Conservation (phyloP, 64 coral and sea anemone genomes). For the Stichodactyla helianthus region DNA sequence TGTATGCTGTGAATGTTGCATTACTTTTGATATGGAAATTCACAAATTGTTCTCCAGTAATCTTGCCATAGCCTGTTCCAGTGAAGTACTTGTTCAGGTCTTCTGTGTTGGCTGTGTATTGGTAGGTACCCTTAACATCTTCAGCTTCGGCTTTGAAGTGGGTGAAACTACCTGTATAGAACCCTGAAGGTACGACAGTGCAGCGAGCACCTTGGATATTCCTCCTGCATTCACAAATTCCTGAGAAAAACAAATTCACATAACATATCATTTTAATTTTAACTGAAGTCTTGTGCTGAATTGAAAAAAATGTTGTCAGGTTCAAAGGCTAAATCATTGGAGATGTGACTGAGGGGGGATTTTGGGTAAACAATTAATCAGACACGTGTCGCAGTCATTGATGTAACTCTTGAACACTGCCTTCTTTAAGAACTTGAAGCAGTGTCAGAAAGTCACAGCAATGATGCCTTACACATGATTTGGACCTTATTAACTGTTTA, state of each 20-base stretch:
- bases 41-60: constrained; percentile 46
- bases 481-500: no score
- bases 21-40: constrained; percentile 40
- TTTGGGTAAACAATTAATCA: no score
- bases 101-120: constrained; percentile 51
- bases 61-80: constrained; percentile 73
- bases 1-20: constrained; percentile 26
- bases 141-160: constrained; percentile 81
- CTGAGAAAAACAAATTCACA: constrained; percentile 39
- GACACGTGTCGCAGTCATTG: no score
- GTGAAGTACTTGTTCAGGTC: constrained; percentile 66
- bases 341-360: no score
- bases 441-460: no score
- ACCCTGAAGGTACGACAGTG: constrained; percentile 42
- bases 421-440: no score
- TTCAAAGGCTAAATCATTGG: no score
- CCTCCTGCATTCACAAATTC: constrained; percentile 70
- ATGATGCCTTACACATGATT: no score
- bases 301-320: no score
- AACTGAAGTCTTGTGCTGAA: no score
- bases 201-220: constrained; percentile 71
- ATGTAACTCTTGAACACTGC: no score
- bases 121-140: constrained; percentile 54
- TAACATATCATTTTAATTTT: neutral
- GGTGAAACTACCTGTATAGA: constrained; percentile 54